These are phyloP conservation scores for Rhinophrynus dorsalis DNA, from an alignment of 2,797 vertebrate species.

Conservation along the genomic window DNA sequence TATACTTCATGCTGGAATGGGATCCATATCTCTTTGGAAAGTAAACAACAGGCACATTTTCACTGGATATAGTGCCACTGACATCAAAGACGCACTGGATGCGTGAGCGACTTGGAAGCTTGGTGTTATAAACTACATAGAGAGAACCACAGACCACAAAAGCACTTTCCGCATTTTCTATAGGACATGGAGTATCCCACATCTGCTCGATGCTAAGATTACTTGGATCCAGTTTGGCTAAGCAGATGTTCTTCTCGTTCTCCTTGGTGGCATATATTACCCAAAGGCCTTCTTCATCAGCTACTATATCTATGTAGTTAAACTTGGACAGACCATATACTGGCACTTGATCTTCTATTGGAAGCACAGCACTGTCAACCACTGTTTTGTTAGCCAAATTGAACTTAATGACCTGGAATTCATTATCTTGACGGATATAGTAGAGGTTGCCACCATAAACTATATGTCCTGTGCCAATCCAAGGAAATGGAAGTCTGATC, in stretches of 20 bases:
- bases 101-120: constrained; percentile 83
- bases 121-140: constrained; percentile 94
- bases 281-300: constrained; percentile 91
- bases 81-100: constrained; percentile 94
- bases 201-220: constrained; percentile 91
- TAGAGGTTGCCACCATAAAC: constrained; percentile 85
- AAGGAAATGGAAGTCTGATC: constrained; percentile 81
- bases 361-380: constrained; percentile 85
- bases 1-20: constrained; percentile 92
- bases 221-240: constrained; percentile 88
- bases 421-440: constrained; percentile 76
- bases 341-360: constrained; percentile 73
- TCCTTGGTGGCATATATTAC: constrained; percentile 83
- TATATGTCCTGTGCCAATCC: constrained; percentile 81
- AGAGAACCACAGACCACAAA: constrained; percentile 90
- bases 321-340: constrained; percentile 79
- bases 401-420: constrained; percentile 87
- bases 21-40: constrained; percentile 91
- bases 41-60: constrained; percentile 86
- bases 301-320: constrained; percentile 84
- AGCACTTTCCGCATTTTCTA: constrained; percentile 87
- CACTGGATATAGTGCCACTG: constrained; percentile 77
- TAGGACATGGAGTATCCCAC: constrained; percentile 92
- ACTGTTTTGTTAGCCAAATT: constrained; percentile 78
- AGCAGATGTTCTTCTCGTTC: constrained; percentile 82